Evolutionary conservation across 1,140 invertebrate species (phyloP).

Genomic region (Scylla paramamosain): DNA sequence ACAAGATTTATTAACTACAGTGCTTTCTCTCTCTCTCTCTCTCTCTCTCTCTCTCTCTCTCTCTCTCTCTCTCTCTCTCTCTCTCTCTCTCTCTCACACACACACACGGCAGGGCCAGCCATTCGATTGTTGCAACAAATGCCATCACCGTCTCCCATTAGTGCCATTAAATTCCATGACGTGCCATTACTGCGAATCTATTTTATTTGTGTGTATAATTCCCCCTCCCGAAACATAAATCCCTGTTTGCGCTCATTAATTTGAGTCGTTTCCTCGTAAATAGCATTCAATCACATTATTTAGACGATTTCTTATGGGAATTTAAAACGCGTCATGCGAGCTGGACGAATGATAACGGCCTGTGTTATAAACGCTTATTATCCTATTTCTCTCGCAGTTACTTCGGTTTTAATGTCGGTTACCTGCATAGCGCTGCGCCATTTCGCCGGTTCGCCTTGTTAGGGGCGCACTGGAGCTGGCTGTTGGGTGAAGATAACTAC

Average conservation of each 20-base stretch:
- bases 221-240: constrained; percentile 21
- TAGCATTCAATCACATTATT: constrained; percentile 24
- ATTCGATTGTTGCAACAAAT: neutral
- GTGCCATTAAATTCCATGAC: constrained; percentile 22
- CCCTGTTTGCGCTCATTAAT: constrained; percentile 13
- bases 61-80: constrained; percentile 18
- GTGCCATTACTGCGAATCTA: constrained; percentile 1
- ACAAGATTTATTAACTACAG: too few relatives aligned
- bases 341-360: neutral
- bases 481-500: neutral
- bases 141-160: neutral
- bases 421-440: neutral
- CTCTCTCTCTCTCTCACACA: constrained; percentile 12
- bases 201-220: constrained; percentile 25
- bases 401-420: neutral
- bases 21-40: too few relatives aligned
- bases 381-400: neutral
- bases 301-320: constrained; percentile 22
- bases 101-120: neutral
- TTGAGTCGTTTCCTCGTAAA: constrained; percentile 4
- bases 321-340: neutral
- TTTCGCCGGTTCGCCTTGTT: neutral
- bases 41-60: constrained; percentile 1
- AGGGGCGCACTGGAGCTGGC: neutral
- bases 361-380: neutral